Evolutionary conservation across 2,113 vertebrate genomes (phyloP).

Genomic region (Megaleporinus macrocephalus): DNA sequence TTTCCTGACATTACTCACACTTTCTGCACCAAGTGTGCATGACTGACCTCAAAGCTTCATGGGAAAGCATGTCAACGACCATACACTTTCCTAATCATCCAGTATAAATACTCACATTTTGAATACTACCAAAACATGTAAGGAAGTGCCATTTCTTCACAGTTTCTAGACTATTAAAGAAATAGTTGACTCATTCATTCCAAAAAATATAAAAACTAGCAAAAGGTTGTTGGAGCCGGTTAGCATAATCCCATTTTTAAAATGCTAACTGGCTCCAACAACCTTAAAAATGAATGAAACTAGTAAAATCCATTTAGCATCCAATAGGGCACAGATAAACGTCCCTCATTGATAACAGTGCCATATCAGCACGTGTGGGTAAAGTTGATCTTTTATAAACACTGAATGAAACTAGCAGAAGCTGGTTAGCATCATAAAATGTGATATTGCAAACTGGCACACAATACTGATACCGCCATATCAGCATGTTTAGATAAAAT

Average conservation of each 20-base stretch:
- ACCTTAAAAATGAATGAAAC: background rate
- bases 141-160: background rate
- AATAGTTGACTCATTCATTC: background rate
- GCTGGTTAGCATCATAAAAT: background rate
- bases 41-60: background rate
- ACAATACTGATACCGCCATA: too few species aligned
- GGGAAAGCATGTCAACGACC: background rate
- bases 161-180: background rate
- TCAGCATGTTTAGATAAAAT: too few species aligned
- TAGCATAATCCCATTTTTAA: too few species aligned
- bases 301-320: background rate
- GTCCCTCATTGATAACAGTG: too few species aligned
- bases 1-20: constrained; percentile 11
- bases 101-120: background rate
- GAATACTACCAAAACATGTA: background rate
- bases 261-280: too few species aligned
- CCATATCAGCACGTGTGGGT: too few species aligned
- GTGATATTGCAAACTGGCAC: too few species aligned
- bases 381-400: too few species aligned
- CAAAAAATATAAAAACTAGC: too few species aligned
- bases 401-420: too few species aligned
- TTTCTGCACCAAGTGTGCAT: background rate
- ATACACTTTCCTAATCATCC: background rate
- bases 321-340: too few species aligned
- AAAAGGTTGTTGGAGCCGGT: too few species aligned